Evolutionary conservation across 2,797 vertebrate genomes (phyloP).

Genomic region (Peromyscus nudipes): DNA sequence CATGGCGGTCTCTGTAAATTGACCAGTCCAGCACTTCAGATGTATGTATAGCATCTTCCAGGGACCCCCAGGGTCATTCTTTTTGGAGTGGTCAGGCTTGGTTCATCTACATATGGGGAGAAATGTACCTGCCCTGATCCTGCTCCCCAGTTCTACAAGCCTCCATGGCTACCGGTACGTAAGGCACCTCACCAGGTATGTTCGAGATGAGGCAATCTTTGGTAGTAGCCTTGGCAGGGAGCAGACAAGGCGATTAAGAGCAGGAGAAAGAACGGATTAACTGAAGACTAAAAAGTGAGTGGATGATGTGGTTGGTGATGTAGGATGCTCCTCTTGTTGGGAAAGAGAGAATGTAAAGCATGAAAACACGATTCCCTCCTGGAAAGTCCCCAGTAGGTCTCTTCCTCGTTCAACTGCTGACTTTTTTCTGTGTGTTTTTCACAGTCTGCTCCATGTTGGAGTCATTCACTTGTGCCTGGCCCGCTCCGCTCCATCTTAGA

Average conservation of each 20-base stretch:
- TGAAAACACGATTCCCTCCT: neutral
- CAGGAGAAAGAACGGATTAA: neutral
- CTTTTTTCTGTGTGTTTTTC: neutral
- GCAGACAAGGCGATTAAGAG: neutral
- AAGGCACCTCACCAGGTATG: slow-evolving; percentile 1
- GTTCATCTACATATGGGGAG: slow-evolving; percentile 15
- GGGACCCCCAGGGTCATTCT: slow-evolving; percentile 54
- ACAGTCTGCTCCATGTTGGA: neutral
- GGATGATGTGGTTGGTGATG: neutral
- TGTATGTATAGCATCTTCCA: slow-evolving; percentile 51
- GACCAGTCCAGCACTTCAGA: too few relatives aligned
- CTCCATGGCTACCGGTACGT: neutral
- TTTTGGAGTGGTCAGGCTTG: neutral
- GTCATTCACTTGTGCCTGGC: neutral
- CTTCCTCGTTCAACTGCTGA: neutral
- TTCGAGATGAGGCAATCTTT: neutral
- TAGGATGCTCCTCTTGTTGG: neutral
- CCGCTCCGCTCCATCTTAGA: neutral
- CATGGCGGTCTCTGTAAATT: slow-evolving; percentile 76
- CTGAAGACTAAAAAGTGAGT: neutral
- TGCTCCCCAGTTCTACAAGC: neutral
- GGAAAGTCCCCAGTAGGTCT: slow-evolving; percentile 13
- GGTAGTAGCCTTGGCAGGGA: neutral
- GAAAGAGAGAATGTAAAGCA: neutral
- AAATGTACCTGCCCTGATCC: neutral